Evolutionary conservation across 2,797 vertebrate species (phyloP), one percentile per base, ranked within the genome.

Genomic region (Darevskia mixta): DNA sequence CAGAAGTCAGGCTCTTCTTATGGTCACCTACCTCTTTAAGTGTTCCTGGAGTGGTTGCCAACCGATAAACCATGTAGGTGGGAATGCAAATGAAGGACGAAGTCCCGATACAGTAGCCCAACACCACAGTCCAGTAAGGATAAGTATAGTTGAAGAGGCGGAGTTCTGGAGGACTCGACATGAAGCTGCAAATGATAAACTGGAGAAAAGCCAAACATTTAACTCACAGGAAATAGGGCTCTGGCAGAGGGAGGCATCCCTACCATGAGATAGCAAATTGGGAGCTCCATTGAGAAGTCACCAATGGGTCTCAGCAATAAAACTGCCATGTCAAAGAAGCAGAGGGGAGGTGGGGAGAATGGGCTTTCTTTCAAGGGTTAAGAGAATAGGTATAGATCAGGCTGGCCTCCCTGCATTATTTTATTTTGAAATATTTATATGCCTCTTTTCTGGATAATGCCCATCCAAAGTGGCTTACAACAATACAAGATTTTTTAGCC

Each of bases 61-160:
- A 45, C 93, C 98, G 95, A 90, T 98, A 99, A 79, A 97, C 92
- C 97, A 99, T 99, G 90, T 99, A 99, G 66, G 96, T 89, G 32
- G 99, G 99, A 85, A 99, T 98, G 67, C 98, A 99, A 95, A 99
- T 98, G 95, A 99, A 96, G 23, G 99, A 99, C 4, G 99, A 99
- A 27, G 98, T 97, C 10, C 99, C 99, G 38, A 99, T 98, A 96
- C 98, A 98, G 93, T 99, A 99, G 72, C 99, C 99, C 92, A 99
- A 91, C 67, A 98, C 95, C 7, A 97, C 97, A 90, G 98, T 99
- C 99, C 99, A 99, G 71, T 96, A 97, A 0, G 99, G 98, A 89
- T 98, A 99, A 4, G 93, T 92, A 58, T 99, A 99, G 88, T 98
- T 66, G 90, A 99, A 99, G 88, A 99, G 97, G 77, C 93, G 97